These are phyloP conservation scores for Synergus umbraculus DNA, from an alignment of 2,888 invertebrate genomes.

Conservation along the genomic window DNA sequence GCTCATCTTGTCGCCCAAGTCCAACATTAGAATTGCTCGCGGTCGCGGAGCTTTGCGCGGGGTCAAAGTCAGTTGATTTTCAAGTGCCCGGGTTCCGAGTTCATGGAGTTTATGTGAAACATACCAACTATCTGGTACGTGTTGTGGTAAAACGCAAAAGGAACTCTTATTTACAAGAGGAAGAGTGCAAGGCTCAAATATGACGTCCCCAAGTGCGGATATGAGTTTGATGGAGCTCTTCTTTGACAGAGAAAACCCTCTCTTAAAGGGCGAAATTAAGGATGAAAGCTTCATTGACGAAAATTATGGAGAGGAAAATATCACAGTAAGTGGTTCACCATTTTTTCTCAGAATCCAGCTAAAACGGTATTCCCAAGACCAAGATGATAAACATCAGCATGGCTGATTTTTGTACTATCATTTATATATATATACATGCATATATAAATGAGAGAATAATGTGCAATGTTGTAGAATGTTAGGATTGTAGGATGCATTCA, in stretches of 20 bases:
- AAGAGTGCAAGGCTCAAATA: conserved; percentile 26
- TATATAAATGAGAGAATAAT: too few relatives aligned
- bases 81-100: background rate
- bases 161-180: background rate
- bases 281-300: conserved; percentile 57
- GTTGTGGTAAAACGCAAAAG: background rate
- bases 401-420: background rate
- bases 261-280: conserved; percentile 65
- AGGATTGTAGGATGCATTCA: too few relatives aligned
- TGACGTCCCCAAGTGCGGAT: conserved; percentile 72
- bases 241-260: conserved; percentile 70
- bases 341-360: background rate
- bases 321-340: conserved; percentile 53
- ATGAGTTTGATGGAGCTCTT: conserved; percentile 73
- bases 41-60: background rate
- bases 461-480: too few relatives aligned
- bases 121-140: background rate
- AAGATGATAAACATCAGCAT: too few relatives aligned
- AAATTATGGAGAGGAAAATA: conserved; percentile 54
- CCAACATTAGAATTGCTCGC: too few relatives aligned
- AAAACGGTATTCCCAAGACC: too few relatives aligned
- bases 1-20: too few relatives aligned
- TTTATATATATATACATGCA: background rate
- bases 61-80: background rate
- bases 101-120: background rate